Evolutionary conservation across 2,888 invertebrate species (phyloP).

Genomic region (Deilephila elpenor): DNA sequence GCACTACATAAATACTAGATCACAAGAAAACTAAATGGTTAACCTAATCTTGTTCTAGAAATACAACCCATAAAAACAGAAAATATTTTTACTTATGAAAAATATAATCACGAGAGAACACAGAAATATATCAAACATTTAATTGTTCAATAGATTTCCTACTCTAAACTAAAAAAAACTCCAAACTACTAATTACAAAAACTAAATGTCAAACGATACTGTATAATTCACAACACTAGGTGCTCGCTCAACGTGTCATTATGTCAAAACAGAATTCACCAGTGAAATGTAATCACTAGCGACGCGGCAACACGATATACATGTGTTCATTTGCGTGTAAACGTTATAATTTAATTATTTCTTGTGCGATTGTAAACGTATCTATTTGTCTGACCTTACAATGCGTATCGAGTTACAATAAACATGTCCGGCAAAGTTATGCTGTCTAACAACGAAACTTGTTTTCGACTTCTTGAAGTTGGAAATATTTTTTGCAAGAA

Average conservation of each 20-base stretch:
- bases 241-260: not conserved
- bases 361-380: conserved; percentile 21
- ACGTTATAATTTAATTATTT: conserved; percentile 31
- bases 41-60: too few relatives aligned
- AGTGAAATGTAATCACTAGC: conserved; percentile 25
- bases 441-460: not conserved
- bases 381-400: conserved; percentile 15
- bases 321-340: conserved; percentile 28
- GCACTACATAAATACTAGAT: too few relatives aligned
- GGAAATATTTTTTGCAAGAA: not conserved
- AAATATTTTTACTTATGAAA: too few relatives aligned
- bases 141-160: not conserved
- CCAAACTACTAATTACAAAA: not conserved
- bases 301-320: conserved; percentile 30
- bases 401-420: conserved; percentile 14
- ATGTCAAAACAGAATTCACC: conserved; percentile 18
- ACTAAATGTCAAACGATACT: not conserved
- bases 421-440: not conserved
- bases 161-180: not conserved
- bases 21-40: too few relatives aligned
- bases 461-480: not conserved
- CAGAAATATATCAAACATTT: not conserved
- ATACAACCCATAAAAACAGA: too few relatives aligned
- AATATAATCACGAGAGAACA: too few relatives aligned
- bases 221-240: conserved; percentile 17